Percentiles rank a stretch among this genome's conserved stretches.
phyloP scores from a whole-genome alignment of 2,888 invertebrate species.

The Sarcophaga caerulescens region DNA sequence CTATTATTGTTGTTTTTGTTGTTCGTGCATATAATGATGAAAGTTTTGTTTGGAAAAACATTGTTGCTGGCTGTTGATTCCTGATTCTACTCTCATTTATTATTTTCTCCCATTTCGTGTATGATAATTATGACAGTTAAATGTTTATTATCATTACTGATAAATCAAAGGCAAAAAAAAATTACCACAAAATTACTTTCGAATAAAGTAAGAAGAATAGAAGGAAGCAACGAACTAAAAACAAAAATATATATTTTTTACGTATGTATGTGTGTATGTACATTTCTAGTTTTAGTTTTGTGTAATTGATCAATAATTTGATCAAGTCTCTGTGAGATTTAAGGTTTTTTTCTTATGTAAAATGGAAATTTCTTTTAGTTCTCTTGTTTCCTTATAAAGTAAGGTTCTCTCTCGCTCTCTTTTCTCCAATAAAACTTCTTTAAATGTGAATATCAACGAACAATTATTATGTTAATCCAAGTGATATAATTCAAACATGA shows the following conservation, averaged over 20 bases:
- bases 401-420: no score
- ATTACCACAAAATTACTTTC: not conserved
- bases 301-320: no score
- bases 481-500: no score
- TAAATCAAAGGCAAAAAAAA: not conserved
- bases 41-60: constrained; percentile 31
- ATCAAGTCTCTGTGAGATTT: no score
- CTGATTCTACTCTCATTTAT: not conserved
- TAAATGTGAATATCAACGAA: no score
- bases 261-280: no score
- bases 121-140: constrained; percentile 33
- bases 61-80: constrained; percentile 33
- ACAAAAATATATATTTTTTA: not conserved
- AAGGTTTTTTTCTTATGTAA: no score
- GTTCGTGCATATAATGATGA: constrained; percentile 28
- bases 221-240: not conserved
- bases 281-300: no score
- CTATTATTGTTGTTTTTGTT: not conserved
- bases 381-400: no score
- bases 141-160: not conserved
- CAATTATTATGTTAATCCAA: no score
- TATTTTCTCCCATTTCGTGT: not conserved
- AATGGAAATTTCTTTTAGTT: no score
- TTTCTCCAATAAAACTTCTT: no score
- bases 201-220: not conserved